Base-by-base conservation (phyloP, 2,888 invertebrate species). In the Gandaritis pyraliata region DNA sequence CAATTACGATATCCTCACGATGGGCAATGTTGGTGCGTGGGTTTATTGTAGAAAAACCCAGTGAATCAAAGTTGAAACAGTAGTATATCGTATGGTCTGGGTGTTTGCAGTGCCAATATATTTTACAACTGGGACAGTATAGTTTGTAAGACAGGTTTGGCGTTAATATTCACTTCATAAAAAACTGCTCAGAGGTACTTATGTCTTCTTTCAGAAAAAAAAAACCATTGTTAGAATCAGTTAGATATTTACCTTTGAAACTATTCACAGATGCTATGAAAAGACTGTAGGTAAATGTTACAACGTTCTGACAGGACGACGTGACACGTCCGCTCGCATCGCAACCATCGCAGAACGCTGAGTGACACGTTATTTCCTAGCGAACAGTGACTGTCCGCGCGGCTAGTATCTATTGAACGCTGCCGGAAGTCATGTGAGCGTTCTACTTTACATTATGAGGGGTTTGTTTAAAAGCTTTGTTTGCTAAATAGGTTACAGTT, bases 291-390 rank as follows among this genome's bases (percentile, higher is more conserved):
- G 11, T 43, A 16, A 23, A 16, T 16, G 16, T 16, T 23, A 49
- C 55, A 60, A 56, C 45, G 46, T 45, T 59, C 41, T 62, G 58
- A 61, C 63, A 60, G 61, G 61, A 60, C 58, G 69, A 71, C 71
- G 64, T 75, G 75, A 75, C 77, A 82, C 79, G 77, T 85, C 81
- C 82, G 82, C 71, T 73, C 72, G 76, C 76, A 79, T 73, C 72
- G 76, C 76, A 79, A 77, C 77, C 75, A 64, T 63, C 68, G 72
- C 73, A 70, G 71, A 69, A 72, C 73, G 73, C 75, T 87, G 87
- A 88, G 80, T 86, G 88, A 85, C 88, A 81, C 80, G 82, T 87
- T 87, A 88, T 88, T 88, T 88, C 88, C 88, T 82, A 72, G 57
- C 52, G 56, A 56, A 64, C 64, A 59, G 59, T 59, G 43, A 48